phyloP scores from a whole-genome alignment of 2,113 vertebrate species.

The Hippocampus comes region DNA sequence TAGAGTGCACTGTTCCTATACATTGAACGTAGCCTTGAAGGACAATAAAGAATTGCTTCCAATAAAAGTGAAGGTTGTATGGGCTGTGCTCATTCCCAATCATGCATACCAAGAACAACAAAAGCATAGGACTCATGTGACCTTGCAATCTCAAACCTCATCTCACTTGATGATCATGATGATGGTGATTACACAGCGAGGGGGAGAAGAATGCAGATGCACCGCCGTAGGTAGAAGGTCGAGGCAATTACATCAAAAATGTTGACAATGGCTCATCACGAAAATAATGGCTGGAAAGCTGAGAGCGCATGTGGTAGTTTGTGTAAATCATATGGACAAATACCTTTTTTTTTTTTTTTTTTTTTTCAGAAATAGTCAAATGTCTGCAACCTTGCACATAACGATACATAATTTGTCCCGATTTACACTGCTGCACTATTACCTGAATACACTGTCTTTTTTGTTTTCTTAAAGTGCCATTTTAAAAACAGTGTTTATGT shows the following conservation, averaged over 20 bases:
- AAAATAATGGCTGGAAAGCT: not conserved
- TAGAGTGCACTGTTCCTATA: not conserved
- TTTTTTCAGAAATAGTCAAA: too few relatives aligned
- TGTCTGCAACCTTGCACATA: not conserved
- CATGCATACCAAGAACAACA: slow-evolving; percentile 3
- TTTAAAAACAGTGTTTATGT: too few relatives aligned
- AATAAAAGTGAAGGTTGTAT: not conserved
- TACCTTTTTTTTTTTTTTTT: too few relatives aligned
- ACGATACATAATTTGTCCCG: too few relatives aligned
- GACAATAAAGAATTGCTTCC: not conserved
- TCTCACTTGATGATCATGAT: slow-evolving; percentile 8
- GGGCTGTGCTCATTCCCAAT: not conserved
- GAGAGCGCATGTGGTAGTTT: not conserved
- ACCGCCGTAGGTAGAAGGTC: not conserved
- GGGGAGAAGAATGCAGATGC: not conserved
- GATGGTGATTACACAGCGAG: slow-evolving; percentile 1
- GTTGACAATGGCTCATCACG: not conserved
- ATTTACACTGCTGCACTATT: too few relatives aligned
- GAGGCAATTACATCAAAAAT: slow-evolving; percentile 1
- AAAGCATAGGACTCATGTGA: not conserved
- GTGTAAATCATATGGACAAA: not conserved
- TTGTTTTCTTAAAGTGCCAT: too few relatives aligned
- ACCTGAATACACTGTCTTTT: too few relatives aligned
- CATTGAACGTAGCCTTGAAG: not conserved
- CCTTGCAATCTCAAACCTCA: slow-evolving; percentile 2